Conservation (phyloP, 2,113 vertebrate species). For the Lagopus muta region DNA sequence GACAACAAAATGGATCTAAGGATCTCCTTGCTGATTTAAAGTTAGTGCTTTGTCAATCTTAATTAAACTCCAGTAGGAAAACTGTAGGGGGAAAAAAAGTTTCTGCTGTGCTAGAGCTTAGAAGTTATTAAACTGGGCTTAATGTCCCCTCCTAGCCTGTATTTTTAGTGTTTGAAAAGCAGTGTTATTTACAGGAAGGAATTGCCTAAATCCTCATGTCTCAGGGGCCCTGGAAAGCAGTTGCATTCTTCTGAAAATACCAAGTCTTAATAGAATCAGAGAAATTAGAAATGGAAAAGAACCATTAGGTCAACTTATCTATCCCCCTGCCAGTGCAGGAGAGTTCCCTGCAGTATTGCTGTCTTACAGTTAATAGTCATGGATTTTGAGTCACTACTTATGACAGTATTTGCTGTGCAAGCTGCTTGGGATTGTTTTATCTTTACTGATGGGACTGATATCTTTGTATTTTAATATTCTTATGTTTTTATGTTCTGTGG, state of each 20-base stretch:
- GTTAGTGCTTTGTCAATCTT: constrained; percentile 74
- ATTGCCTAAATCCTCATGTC: constrained; percentile 54
- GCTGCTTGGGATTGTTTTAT: constrained; percentile 26
- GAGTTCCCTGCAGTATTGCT: constrained; percentile 37
- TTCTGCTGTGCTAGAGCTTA: constrained; percentile 27
- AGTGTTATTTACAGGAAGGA: constrained; percentile 69
- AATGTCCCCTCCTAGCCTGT: constrained; percentile 20
- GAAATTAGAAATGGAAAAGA: constrained; percentile 69
- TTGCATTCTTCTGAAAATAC: constrained; percentile 47
- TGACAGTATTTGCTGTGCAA: constrained; percentile 20
- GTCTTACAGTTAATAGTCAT: constrained; percentile 35
- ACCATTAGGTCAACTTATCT: constrained; percentile 46
- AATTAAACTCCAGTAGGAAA: constrained; percentile 69
- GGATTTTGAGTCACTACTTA: constrained; percentile 1
- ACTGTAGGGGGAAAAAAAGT: constrained; percentile 8
- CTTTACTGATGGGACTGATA: background rate
- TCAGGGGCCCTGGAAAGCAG: constrained; percentile 41
- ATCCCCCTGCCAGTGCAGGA: constrained; percentile 13
- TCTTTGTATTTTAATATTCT: background rate
- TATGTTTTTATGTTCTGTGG: background rate
- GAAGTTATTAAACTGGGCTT: constrained; percentile 60
- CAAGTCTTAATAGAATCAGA: constrained; percentile 51
- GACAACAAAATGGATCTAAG: constrained; percentile 79
- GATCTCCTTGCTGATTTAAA: constrained; percentile 71
- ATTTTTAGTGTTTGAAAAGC: constrained; percentile 45